Conservation (phyloP, 2,888 invertebrate species). For the Tetranychus piercei region DNA sequence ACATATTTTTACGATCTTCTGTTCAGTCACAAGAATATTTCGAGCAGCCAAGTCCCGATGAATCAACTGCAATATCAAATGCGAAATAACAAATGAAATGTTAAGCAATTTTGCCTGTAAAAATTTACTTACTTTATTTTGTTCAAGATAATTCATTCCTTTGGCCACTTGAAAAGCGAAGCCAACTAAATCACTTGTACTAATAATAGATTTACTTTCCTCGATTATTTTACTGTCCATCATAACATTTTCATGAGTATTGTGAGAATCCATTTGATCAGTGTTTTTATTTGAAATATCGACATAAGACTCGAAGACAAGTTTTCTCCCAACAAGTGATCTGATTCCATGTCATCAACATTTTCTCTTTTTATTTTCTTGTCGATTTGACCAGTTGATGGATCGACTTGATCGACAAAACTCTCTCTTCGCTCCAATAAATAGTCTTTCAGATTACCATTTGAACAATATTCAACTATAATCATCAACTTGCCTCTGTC, state of each 20-base stretch:
- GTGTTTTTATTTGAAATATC: no score
- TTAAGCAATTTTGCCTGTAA: neutral
- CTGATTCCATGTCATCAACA: no score
- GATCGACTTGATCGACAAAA: constrained; percentile 54
- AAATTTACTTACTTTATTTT: constrained; percentile 47
- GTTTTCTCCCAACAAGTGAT: no score
- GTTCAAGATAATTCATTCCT: constrained; percentile 84
- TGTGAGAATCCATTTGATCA: neutral
- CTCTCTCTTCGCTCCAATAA: constrained; percentile 57
- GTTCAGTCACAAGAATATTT: constrained; percentile 68
- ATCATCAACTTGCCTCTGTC: constrained; percentile 74
- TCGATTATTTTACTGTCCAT: neutral
- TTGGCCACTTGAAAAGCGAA: constrained; percentile 84
- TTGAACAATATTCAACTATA: constrained; percentile 83
- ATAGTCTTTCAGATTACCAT: constrained; percentile 76
- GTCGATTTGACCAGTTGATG: constrained; percentile 37
- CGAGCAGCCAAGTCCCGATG: constrained; percentile 50
- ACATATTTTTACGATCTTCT: constrained; percentile 83
- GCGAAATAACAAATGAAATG: neutral
- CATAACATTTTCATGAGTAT: neutral
- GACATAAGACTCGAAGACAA: neutral
- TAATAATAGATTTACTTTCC: neutral
- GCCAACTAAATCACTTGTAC: constrained; percentile 60
- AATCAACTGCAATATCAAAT: constrained; percentile 32
- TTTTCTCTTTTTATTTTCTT: neutral